Evolutionary conservation across 2,113 vertebrate genomes (phyloP), one percentile per base, ranked within the genome.

Genomic region (Thinocorus orbignyianus): DNA sequence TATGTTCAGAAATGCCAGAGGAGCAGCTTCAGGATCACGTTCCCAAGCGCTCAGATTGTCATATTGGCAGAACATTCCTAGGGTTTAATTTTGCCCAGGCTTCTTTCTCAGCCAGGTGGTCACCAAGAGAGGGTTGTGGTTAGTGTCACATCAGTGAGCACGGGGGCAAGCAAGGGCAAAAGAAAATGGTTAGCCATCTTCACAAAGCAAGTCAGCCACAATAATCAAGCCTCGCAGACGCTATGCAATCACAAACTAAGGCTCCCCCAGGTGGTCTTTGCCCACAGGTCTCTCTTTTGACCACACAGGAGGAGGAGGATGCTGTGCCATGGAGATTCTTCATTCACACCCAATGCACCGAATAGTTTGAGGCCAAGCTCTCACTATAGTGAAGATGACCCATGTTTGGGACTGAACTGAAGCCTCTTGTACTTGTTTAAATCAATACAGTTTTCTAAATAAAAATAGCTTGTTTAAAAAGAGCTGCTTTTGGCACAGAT

Each of bases 161-260:
- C 0, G 58, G 28, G 16, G n/a, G 77, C 35, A 93, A 92, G 64
- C 3, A 2, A 86, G 48, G 28, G 61, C 44, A 76, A 49, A 89
- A 74, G 49, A 82, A 87, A 83, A 78, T 5, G 57, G 71, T 74
- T 68, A 80, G 35, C 73, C 60, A 49, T 37, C 44, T 42, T 80
- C 81, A 91, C 61, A 96, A 91, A 94, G 61, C 52, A 81, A 84
- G 65, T 48, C 83, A 94, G 57, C 17, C 65, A 91, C 69, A 65
- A 61, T 13, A 90, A 91, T 4, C 61, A 81, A 88, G 66, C 37
- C 57, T 37, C 61, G 54, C 33, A 85, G 49, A 51, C 1, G 9
- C 58, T 86, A 30, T 20, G 15, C 48, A 81, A 46, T 58, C 77
- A 42, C 60, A 85, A 87, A 69, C 46, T 54, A 72, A 72, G 71